Percentiles rank a stretch among this genome's conserved stretches.
phyloP scores from a whole-genome alignment of 1,140 invertebrate species.

The Chironomus striatipennis region DNA sequence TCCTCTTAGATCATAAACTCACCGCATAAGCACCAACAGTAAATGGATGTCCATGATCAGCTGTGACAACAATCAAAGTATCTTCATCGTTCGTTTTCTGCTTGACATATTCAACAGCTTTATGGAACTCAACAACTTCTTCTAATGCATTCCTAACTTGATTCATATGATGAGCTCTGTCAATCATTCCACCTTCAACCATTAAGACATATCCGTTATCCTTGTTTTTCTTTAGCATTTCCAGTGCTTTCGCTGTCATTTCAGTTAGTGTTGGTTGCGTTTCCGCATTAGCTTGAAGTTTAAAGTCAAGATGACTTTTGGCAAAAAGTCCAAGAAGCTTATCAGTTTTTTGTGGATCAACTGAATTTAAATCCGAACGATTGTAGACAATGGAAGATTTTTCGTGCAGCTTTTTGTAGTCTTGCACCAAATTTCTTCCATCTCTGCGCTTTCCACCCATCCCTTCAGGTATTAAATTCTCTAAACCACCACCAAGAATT shows the following conservation, averaged over 20 bases:
- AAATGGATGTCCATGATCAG: slow-evolving; percentile 64
- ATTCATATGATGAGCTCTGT: slow-evolving; percentile 54
- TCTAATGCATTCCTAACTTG: slow-evolving; percentile 49
- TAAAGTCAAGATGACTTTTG: slow-evolving; percentile 44
- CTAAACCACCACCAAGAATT: slow-evolving; percentile 56
- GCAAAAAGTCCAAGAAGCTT: slow-evolving; percentile 45
- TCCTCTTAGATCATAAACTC: no score
- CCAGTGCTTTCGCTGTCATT: slow-evolving; percentile 75
- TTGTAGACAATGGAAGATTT: no score
- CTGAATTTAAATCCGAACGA: no score
- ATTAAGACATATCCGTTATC: slow-evolving; percentile 60
- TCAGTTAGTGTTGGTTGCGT: slow-evolving; percentile 56
- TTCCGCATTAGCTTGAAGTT: slow-evolving; percentile 48
- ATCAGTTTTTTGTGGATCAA: slow-evolving; percentile 33
- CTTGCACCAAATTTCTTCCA: slow-evolving; percentile 56
- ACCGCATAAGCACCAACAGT: no score
- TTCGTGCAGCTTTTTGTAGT: no score
- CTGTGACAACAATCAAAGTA: slow-evolving; percentile 55
- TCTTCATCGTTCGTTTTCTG: slow-evolving; percentile 46
- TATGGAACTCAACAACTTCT: slow-evolving; percentile 53
- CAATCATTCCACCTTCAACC: slow-evolving; percentile 60
- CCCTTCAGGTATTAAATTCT: slow-evolving; percentile 48
- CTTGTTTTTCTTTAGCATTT: slow-evolving; percentile 59
- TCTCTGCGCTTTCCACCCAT: slow-evolving; percentile 43
- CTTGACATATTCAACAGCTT: slow-evolving; percentile 46